A percentile compares a stretch with the other conserved stretches of the same genome.
phyloP scores from a whole-genome alignment of 2,113 vertebrate species.

The Calypte anna region DNA sequence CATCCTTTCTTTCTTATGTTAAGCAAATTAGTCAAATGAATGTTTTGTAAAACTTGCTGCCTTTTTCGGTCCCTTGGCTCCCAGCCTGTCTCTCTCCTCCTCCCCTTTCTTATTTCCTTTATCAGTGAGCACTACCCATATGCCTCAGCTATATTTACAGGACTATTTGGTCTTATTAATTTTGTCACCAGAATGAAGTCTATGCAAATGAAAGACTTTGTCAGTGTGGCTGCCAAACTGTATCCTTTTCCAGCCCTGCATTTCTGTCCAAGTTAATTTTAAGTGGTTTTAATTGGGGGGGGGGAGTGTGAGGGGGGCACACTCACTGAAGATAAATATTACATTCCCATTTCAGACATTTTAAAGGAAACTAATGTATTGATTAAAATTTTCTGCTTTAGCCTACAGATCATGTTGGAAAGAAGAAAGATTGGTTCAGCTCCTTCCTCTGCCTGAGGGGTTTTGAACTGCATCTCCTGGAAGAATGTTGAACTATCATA shows the following conservation, averaged over 20 bases:
- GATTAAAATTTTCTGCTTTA: neutral
- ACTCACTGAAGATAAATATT: neutral
- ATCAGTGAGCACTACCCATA: constrained; percentile 49
- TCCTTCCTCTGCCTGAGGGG: neutral
- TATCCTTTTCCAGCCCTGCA: neutral
- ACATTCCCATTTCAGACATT: neutral
- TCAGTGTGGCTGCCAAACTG: neutral
- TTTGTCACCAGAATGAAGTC: constrained; percentile 19
- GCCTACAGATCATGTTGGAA: neutral
- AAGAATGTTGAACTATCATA: constrained; percentile 2
- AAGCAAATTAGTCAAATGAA: constrained; percentile 78
- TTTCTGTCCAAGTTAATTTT: neutral
- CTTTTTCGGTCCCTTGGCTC: constrained; percentile 64
- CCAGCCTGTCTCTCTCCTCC: constrained; percentile 57
- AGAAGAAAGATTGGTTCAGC: neutral
- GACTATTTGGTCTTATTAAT: constrained; percentile 23
- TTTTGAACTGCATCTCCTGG: neutral
- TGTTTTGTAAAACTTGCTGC: constrained; percentile 76
- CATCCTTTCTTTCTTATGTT: constrained; percentile 66
- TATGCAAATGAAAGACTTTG: neutral
- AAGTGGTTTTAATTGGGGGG: neutral
- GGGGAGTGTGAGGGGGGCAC: neutral
- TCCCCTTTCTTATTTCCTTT: constrained; percentile 45
- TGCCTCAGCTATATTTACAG: constrained; percentile 24
- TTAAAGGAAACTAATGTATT: neutral